Conservation (phyloP, 2,113 vertebrate genomes). For the Rhombomys opimus region DNA sequence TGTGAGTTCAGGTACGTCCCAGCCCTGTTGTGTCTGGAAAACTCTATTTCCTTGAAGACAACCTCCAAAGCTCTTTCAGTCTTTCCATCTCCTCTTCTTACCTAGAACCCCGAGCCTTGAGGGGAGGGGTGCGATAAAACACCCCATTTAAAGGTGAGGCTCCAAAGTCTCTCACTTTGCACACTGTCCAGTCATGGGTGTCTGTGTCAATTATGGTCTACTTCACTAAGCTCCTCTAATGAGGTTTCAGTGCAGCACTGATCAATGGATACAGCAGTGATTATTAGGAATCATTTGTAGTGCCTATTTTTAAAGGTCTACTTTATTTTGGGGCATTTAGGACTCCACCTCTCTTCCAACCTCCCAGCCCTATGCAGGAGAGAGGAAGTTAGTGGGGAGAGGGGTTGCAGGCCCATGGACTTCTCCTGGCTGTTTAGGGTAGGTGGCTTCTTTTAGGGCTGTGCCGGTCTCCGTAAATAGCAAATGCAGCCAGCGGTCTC, state of each 20-base stretch:
- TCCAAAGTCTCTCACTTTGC: neutral
- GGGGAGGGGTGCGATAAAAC: neutral
- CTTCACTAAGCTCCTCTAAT: neutral
- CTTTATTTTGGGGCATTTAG: too few species aligned
- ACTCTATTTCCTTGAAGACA: neutral
- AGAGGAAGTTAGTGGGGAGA: too few species aligned
- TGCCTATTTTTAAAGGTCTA: too few species aligned
- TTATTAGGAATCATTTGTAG: neutral
- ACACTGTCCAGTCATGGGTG: neutral
- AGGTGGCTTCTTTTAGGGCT: too few species aligned
- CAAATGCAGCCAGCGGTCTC: too few species aligned
- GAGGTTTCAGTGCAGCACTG: neutral
- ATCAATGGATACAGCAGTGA: too few species aligned
- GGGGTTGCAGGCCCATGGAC: too few species aligned
- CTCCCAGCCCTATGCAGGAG: too few species aligned
- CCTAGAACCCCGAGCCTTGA: neutral
- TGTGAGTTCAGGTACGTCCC: neutral
- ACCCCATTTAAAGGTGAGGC: neutral
- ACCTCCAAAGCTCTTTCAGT: neutral
- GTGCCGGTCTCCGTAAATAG: too few species aligned
- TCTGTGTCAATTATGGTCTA: neutral
- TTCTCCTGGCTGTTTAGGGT: too few species aligned
- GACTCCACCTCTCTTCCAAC: too few species aligned
- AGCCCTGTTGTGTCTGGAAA: neutral
- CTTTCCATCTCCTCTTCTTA: neutral